Base-by-base conservation (phyloP, 2,888 invertebrate species). In the Keiferia lycopersicella region DNA sequence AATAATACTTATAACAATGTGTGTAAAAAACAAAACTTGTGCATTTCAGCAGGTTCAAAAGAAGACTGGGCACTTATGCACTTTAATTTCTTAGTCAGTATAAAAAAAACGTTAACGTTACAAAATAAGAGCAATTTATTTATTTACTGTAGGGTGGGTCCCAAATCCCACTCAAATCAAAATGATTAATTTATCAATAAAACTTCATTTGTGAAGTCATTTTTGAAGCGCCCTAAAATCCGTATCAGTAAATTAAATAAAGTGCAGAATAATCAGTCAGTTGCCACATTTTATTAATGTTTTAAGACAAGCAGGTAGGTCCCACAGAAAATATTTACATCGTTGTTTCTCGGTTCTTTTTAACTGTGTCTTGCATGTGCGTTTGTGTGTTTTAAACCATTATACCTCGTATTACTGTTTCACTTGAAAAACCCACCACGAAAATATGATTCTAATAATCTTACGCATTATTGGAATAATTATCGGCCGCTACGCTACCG, bases 251-350 rank as follows among this genome's bases (percentile, higher is more conserved):
- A 69, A 68, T 67, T 63, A 68, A 68, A 68, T 66, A 68, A 66
- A 34, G 68, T 65, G 60, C 48, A 66, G 65, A 62, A 73, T 73
- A 67, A 71, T 71, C 71, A 73, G 67, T 77, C 74, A 78, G 77
- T 78, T 74, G 77, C 78, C 75, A 68, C 67, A 62, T 66, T 68
- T 73, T 69, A 75, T 74, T 74, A 74, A 75, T 73, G 70, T 39
- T 38, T 53, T 26, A 48, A 6, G 56, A 57, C 48, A 2, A 30
- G 38, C 38, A 20, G 39, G 39, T 16, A 53, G 22, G 51, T 16
- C 22, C 20, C 22, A n/a, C 4, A 16, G 45, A n/a, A 16, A 1
- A n/a, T n/a, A 41, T 14, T 41, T 41, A 16, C 16, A 16, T n/a
- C 4, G n/a, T n/a, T 2, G 16, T 51, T 51, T 51, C 2, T 45